Percentiles rank a stretch among this genome's conserved stretches.
Conservation (phyloP, 1,140 invertebrate species). For the Drosophila fuyamai region DNA sequence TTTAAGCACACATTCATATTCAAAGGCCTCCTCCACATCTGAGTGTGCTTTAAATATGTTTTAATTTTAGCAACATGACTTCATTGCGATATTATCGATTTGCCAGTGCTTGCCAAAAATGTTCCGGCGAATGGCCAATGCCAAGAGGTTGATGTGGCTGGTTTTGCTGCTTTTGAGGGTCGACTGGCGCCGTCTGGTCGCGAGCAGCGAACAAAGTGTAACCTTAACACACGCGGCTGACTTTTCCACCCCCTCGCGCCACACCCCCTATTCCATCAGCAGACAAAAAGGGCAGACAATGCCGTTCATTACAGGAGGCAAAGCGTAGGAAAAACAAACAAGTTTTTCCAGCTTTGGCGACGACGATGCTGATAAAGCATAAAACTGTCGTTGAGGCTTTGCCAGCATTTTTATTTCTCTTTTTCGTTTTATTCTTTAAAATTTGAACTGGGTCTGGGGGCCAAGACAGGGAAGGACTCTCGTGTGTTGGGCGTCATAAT, state of each 20-base stretch:
- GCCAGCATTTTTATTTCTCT: constrained; percentile 12
- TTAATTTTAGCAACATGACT: constrained; percentile 60
- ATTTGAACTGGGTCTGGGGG: constrained; percentile 13
- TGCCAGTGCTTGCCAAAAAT: constrained; percentile 61
- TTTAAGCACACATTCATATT: constrained; percentile 7
- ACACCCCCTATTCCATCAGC: constrained; percentile 10
- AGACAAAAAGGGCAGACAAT: constrained; percentile 39
- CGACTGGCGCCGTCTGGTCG: constrained; percentile 72
- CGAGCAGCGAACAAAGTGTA: constrained; percentile 63
- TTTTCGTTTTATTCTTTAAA: background rate
- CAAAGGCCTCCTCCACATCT: constrained; percentile 2
- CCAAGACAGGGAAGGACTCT: constrained; percentile 58
- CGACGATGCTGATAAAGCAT: constrained; percentile 66
- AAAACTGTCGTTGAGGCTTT: constrained; percentile 65
- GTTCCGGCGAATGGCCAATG: constrained; percentile 35
- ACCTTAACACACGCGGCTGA: constrained; percentile 70
- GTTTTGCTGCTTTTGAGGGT: constrained; percentile 23
- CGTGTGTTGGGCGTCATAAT: constrained; percentile 61
- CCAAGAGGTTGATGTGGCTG: constrained; percentile 44
- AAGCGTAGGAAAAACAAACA: constrained; percentile 70
- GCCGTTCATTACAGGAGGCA: constrained; percentile 62
- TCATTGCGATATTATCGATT: constrained; percentile 67
- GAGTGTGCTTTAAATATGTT: constrained; percentile 55
- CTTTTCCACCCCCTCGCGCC: background rate
- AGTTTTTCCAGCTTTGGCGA: constrained; percentile 41